Evolutionary conservation across 2,797 vertebrate species (phyloP).

Genomic region (Sparus aurata): DNA sequence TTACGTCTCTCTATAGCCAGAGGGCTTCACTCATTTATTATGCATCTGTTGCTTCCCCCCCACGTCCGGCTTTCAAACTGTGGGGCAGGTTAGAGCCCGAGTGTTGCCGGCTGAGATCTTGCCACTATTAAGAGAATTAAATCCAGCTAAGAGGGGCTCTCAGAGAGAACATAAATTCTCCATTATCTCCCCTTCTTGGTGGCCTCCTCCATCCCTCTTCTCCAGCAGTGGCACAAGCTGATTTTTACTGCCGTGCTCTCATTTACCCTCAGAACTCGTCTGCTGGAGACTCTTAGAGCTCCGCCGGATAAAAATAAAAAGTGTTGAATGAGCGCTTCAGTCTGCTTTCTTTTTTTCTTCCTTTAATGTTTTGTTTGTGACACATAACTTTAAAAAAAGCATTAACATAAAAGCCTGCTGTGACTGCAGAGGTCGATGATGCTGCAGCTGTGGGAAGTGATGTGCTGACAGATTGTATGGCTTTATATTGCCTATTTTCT

Average conservation of each 20-base stretch:
- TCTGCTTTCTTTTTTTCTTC: constrained; percentile 21
- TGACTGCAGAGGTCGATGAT: constrained; percentile 43
- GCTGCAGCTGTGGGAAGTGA: constrained; percentile 55
- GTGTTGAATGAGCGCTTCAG: constrained; percentile 38
- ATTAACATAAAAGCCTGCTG: constrained; percentile 60
- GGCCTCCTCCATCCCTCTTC: constrained; percentile 62
- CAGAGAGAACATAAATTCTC: constrained; percentile 80
- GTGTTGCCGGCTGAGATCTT: constrained; percentile 71
- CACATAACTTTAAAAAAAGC: constrained; percentile 41
- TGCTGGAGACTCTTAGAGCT: constrained; percentile 60
- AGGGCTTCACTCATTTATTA: constrained; percentile 79
- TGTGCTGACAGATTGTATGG: constrained; percentile 28
- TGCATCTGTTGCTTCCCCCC: constrained; percentile 69
- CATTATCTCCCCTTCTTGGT: constrained; percentile 77
- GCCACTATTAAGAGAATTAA: constrained; percentile 82
- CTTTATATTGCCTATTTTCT: constrained; percentile 35
- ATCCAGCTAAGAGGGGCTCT: constrained; percentile 75
- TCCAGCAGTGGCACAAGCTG: constrained; percentile 58
- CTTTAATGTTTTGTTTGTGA: constrained; percentile 69
- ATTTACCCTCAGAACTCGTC: constrained; percentile 53
- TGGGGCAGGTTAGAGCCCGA: constrained; percentile 68
- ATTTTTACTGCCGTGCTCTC: constrained; percentile 63
- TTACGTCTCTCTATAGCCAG: constrained; percentile 72
- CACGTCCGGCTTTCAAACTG: constrained; percentile 70
- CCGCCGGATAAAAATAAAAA: constrained; percentile 56